A percentile compares a stretch with the other conserved stretches of the same genome.
Conservation (phyloP, 2,797 vertebrate genomes). For the Falco biarmicus region DNA sequence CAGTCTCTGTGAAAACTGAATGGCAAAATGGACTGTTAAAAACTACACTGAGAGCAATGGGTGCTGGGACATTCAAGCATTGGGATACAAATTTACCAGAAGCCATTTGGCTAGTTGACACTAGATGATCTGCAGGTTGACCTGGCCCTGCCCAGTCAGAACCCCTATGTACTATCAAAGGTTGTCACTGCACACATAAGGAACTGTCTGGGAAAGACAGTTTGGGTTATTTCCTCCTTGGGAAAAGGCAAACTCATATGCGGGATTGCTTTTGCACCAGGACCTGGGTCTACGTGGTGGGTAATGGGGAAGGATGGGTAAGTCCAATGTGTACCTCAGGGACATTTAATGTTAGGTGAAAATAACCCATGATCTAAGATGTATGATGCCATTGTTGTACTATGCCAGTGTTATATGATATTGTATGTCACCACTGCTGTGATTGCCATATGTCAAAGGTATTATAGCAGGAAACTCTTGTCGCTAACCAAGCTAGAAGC, state of each 20-base stretch:
- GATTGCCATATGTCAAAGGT: not conserved
- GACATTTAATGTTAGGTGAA: not conserved
- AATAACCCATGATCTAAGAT: not conserved
- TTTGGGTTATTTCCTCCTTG: not conserved
- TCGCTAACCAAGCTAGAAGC: not conserved
- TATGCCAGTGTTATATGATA: not conserved
- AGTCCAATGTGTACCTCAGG: too few species aligned
- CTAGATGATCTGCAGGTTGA: not conserved
- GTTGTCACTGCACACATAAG: not conserved
- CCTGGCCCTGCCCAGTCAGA: not conserved
- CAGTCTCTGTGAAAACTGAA: not conserved
- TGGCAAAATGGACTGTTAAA: not conserved
- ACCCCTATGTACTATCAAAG: not conserved
- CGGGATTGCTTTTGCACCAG: not conserved
- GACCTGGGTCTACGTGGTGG: not conserved
- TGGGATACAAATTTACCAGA: too few species aligned
- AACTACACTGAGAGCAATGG: not conserved
- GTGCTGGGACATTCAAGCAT: not conserved
- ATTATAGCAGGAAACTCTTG: not conserved
- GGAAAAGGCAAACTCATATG: not conserved
- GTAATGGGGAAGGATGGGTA: not conserved
- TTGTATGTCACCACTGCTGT: not conserved
- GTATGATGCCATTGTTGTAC: not conserved
- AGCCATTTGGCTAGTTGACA: not conserved
- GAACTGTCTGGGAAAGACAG: not conserved